A percentile compares a stretch with the other conserved stretches of the same genome.
Conservation (phyloP, 1,140 invertebrate genomes). For the Drosophila burlai region DNA sequence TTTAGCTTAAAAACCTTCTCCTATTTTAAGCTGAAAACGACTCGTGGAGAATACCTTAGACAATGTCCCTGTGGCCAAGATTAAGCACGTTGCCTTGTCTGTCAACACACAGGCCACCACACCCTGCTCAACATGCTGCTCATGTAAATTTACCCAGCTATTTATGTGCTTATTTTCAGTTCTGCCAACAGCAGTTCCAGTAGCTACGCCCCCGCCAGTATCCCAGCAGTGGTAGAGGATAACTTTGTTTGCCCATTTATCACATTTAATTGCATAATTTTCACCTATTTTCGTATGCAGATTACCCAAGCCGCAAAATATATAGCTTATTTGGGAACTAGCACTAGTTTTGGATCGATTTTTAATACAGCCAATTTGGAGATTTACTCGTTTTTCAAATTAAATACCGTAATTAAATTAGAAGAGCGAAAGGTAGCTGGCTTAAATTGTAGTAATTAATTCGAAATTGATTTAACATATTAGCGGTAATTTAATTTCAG, state of each 20-base stretch:
- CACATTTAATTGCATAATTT: constrained; percentile 81
- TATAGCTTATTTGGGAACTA: constrained; percentile 34
- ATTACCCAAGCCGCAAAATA: constrained; percentile 4
- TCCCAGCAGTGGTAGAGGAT: background rate
- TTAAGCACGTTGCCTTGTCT: constrained; percentile 75
- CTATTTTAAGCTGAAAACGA: background rate
- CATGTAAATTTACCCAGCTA: constrained; percentile 74
- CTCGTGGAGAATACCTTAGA: constrained; percentile 2
- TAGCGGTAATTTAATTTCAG: too few species aligned
- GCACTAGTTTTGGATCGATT: constrained; percentile 14
- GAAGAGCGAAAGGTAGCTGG: background rate
- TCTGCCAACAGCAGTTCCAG: constrained; percentile 58
- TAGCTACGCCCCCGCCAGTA: background rate
- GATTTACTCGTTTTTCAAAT: background rate
- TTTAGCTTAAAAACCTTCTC: constrained; percentile 8
- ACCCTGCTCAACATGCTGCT: constrained; percentile 9
- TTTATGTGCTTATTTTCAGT: constrained; percentile 78
- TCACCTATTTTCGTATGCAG: constrained; percentile 33
- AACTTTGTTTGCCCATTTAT: constrained; percentile 73
- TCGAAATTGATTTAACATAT: background rate
- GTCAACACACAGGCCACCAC: constrained; percentile 21
- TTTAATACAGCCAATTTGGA: constrained; percentile 4
- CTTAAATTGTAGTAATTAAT: constrained; percentile 2
- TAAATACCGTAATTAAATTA: constrained; percentile 6
- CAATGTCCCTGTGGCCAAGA: constrained; percentile 49